Percentiles rank a stretch among this genome's conserved stretches.
Evolutionary conservation across 1,140 invertebrate genomes (phyloP).

Genomic region (Wiebesia pumilae): DNA sequence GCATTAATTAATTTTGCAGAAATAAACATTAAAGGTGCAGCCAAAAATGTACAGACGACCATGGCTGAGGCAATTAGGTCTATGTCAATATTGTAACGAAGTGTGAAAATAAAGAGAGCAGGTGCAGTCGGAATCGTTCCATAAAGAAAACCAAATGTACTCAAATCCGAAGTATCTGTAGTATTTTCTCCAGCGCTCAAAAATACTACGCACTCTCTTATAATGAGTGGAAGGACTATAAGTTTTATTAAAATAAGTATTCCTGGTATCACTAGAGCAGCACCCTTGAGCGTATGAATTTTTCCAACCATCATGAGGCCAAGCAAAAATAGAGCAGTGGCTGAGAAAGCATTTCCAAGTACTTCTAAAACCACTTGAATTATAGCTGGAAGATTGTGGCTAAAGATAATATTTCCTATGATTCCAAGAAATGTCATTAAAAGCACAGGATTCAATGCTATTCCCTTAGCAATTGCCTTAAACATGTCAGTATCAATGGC

Average conservation of each 20-base stretch:
- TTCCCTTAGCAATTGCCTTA: conserved; percentile 78
- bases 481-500: conserved; percentile 65
- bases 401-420: conserved; percentile 88
- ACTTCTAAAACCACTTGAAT: conserved; percentile 85
- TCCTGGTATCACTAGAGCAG: conserved; percentile 86
- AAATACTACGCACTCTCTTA: conserved; percentile 88
- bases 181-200: conserved; percentile 81
- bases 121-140: conserved; percentile 97
- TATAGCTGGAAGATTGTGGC: conserved; percentile 84
- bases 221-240: conserved; percentile 90
- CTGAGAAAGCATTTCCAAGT: conserved; percentile 92
- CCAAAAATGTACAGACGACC: conserved; percentile 94
- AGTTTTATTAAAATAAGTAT: conserved; percentile 93
- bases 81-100: conserved; percentile 89
- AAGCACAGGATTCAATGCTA: conserved; percentile 91
- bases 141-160: conserved; percentile 96
- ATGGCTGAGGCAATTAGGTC: conserved; percentile 94
- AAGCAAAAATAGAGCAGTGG: conserved; percentile 91
- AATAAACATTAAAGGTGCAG: conserved; percentile 95
- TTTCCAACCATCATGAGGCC: conserved; percentile 96
- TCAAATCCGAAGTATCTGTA: conserved; percentile 86
- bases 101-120: conserved; percentile 94
- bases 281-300: conserved; percentile 84
- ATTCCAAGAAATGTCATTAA: conserved; percentile 96
- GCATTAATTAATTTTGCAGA: conserved; percentile 94